Evolutionary conservation across 1,140 invertebrate genomes (phyloP), one percentile per base, ranked within the genome.

Genomic region (Daktulosphaira vitifoliae): DNA sequence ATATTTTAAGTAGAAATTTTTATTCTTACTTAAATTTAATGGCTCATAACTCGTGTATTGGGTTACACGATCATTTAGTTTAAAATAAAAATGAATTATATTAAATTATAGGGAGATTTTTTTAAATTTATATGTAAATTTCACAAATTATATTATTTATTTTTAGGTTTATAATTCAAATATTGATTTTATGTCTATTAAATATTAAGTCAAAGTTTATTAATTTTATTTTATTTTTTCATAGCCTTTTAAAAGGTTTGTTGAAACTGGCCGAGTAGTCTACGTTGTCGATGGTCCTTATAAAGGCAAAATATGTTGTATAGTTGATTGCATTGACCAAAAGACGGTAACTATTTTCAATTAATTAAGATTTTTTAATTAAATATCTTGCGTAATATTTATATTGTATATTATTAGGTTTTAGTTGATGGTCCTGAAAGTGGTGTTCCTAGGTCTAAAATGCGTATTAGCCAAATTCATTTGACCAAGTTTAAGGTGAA

Each of bases 261-360:
- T 98, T 67, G 88, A 99, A 79, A 87, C 94, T 51, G 96, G 96
- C 76, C 89, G 96, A 70, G 88, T 99, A 69, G 96, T 92, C 76
- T 90, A 90, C 74, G 85, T 97, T 70, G 84, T 90, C 59, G 86
- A 92, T 75, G 96, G 96, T 15, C 80, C 83, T 52, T 76, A 94
- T 69, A 85, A 88, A 74, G 95, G 95, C 68, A 96, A 96, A 80
- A 78, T 98, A 52, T 86, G 90, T 68, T 82, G 85, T 69, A 96
- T 99, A 72, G 91, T 98, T 44, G 92, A 99, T 78, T 82, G 98
- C 70, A 93, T 99, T 72, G 95, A 99, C 76, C 93, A 96, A 81
- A 98, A 94, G 73, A 86, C 92, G 75, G 93, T 92, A 81, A 83
- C 81, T 76, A 50, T 15, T 67, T 51, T 15, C 1, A 23, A 48